Evolutionary conservation across 2,797 vertebrate genomes (phyloP), one percentile per base, ranked within the genome.

Genomic region (Pteropus rufus): DNA sequence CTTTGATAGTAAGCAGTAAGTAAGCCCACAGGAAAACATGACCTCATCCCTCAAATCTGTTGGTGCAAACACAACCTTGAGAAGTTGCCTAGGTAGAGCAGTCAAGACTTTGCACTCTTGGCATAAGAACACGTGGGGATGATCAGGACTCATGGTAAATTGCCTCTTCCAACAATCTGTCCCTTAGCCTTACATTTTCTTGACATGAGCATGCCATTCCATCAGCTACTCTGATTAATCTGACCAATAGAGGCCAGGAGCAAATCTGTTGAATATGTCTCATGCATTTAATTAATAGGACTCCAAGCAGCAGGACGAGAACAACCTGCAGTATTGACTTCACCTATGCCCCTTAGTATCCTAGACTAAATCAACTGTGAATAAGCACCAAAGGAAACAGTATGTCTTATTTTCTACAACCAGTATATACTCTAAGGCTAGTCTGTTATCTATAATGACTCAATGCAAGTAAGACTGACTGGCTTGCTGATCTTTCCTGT

Each of bases 241-340:
- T 87, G 41, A 79, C 69, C 72, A 79, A 18, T n/a, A 88, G 70
- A 92, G 67, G 16, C 79, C 92, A 49, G 46, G 56, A 95, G 64
- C 72, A 96, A 69, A 90, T 86, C 44, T 72, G 34, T 89, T 91
- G 72, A 85, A 77, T 91, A 46, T 85, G 67, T 91, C 52, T 91
- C 46, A 46, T 54, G 46, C 10, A 58, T 64, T 85, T 88, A 91
- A 81, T 70, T 93, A 76, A 72, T 56, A 92, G 67, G 31, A 85
- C 62, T 86, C 60, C 15, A 46, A 75, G 44, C 29, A 15, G 26
- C 44, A 75, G 49, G 36, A 69, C 64, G n/a, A 93, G 73, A 95
- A 60, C 36, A 82, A 23, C 69, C 41, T 73, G 6, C 70, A 52
- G 4, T 87, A 73, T 65, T 91, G 60, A 77, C 77, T 87, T 90